Conservation (phyloP, 2,797 vertebrate genomes). For the Helicolenus hilgendorfi region DNA sequence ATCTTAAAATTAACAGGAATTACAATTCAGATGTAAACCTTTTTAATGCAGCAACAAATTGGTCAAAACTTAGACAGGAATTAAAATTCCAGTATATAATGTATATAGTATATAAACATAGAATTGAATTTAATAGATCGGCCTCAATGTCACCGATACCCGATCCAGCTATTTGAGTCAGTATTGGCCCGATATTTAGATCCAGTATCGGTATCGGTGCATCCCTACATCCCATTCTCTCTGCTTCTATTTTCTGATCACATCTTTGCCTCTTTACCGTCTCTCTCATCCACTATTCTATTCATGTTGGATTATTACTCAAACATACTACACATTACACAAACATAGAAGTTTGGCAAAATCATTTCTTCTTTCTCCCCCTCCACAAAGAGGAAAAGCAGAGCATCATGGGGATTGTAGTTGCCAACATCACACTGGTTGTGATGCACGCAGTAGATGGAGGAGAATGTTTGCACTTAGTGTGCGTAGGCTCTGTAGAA, state of each 20-base stretch:
- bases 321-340: neutral
- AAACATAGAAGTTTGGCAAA: neutral
- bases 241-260: neutral
- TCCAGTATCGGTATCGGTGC: too few relatives aligned
- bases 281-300: neutral
- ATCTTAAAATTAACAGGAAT: too few relatives aligned
- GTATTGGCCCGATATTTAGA: too few relatives aligned
- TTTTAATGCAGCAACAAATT: too few relatives aligned
- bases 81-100: too few relatives aligned
- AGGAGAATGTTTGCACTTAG: constrained; percentile 24
- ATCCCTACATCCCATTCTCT: neutral
- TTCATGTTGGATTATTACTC: neutral
- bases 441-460: constrained; percentile 7
- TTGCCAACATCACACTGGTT: neutral
- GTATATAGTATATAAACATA: too few relatives aligned
- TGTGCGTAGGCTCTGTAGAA: constrained; percentile 51
- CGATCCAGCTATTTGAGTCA: too few relatives aligned
- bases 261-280: neutral
- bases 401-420: constrained; percentile 16
- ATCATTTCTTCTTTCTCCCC: neutral
- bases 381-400: neutral
- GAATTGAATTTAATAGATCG: too few relatives aligned
- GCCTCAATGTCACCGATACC: too few relatives aligned
- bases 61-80: too few relatives aligned
- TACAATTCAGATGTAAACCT: too few relatives aligned